Evolutionary conservation across 2,113 vertebrate genomes (phyloP).

Genomic region (Lasiurus cinereus): DNA sequence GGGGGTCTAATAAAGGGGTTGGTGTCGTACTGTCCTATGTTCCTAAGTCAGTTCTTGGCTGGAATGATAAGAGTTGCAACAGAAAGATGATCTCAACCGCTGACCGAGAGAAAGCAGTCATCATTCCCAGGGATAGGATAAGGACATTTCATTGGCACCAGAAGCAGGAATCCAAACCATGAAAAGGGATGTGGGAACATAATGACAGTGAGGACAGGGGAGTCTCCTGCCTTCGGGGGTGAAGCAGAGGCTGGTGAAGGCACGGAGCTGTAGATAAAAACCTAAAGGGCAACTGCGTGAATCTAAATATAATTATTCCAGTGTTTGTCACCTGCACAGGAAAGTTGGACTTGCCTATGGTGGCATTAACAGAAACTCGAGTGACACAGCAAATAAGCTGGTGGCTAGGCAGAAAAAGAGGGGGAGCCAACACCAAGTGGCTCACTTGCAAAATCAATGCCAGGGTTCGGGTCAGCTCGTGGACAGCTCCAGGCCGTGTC

Average conservation of each 20-base stretch:
- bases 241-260: neutral
- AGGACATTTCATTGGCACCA: neutral
- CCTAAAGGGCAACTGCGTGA: slow-evolving; percentile 43
- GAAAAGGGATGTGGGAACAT: neutral
- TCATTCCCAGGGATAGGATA: slow-evolving; percentile 47
- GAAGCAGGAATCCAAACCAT: neutral
- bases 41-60: neutral
- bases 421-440: neutral
- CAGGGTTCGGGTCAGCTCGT: neutral
- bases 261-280: slow-evolving; percentile 39
- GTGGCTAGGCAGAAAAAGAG: slow-evolving; percentile 13
- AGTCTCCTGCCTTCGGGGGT: neutral
- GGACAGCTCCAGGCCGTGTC: neutral
- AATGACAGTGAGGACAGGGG: neutral
- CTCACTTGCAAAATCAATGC: slow-evolving; percentile 14
- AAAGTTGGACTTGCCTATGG: neutral
- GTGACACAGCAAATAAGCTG: slow-evolving; percentile 59
- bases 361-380: neutral
- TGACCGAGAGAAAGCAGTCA: neutral
- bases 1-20: neutral
- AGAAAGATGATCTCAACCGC: neutral
- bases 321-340: slow-evolving; percentile 18
- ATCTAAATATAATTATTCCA: slow-evolving; percentile 64
- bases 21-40: neutral
- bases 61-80: neutral